These are phyloP conservation scores for Epirrita christyi DNA, from an alignment of 2,888 invertebrate genomes.

Conservation along the genomic window DNA sequence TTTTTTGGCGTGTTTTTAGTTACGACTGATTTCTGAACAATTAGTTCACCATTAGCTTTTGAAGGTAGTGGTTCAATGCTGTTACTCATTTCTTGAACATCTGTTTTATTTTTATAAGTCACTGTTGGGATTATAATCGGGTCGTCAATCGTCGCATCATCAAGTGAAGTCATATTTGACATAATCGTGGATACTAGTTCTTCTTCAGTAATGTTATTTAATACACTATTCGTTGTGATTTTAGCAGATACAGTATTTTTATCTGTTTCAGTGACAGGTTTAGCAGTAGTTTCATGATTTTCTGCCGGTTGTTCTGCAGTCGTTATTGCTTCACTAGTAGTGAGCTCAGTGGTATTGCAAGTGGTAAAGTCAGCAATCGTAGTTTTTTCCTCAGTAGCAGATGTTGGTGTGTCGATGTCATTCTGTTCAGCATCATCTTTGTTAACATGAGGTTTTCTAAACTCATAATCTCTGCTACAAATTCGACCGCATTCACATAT, in stretches of 20 bases:
- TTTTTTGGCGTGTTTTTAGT: conserved; percentile 58
- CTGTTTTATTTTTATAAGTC: conserved; percentile 50
- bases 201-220: conserved; percentile 18
- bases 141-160: conserved; percentile 42
- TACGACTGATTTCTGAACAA: conserved; percentile 60
- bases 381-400: conserved; percentile 18
- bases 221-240: conserved; percentile 16
- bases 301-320: conserved; percentile 27
- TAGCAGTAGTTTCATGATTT: conserved; percentile 18
- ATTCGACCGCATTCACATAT: conserved; percentile 83
- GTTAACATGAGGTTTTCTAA: conserved; percentile 57
- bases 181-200: conserved; percentile 23
- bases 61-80: conserved; percentile 57
- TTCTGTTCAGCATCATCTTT: conserved; percentile 26
- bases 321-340: conserved; percentile 20
- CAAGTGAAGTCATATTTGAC: conserved; percentile 23
- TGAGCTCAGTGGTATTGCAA: conserved; percentile 21
- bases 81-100: conserved; percentile 57
- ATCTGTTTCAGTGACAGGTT: conserved; percentile 23
- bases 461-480: conserved; percentile 76
- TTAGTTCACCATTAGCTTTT: conserved; percentile 62
- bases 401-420: conserved; percentile 25
- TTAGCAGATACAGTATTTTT: conserved; percentile 20
- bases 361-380: conserved; percentile 16
- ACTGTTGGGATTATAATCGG: conserved; percentile 68